Percentiles rank a stretch among this genome's conserved stretches.
These are phyloP conservation scores for Montipora cactus DNA, from an alignment of 64 coral and sea anemone species.

Conservation along the genomic window DNA sequence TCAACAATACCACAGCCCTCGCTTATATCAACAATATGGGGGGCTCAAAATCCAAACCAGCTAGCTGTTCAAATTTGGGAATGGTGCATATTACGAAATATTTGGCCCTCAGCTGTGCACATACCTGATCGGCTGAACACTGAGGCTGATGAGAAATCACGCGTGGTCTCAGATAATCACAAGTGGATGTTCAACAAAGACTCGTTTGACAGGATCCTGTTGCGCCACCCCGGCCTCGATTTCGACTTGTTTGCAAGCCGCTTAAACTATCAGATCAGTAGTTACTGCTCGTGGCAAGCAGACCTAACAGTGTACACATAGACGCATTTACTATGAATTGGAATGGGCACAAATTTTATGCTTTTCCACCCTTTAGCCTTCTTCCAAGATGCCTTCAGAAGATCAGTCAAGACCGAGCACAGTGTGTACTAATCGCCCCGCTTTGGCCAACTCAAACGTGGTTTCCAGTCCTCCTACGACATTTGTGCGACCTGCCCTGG, in stretches of 20 bases:
- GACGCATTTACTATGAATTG: slow-evolving; percentile 65
- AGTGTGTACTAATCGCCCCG: slow-evolving; percentile 55
- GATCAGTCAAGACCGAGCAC: slow-evolving; percentile 60
- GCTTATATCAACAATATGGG: slow-evolving; percentile 67
- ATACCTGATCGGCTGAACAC: slow-evolving; percentile 40
- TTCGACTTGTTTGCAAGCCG: slow-evolving; percentile 17
- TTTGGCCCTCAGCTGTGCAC: slow-evolving; percentile 58
- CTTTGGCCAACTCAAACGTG: slow-evolving; percentile 65
- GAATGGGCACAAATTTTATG: slow-evolving; percentile 33
- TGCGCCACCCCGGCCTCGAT: neutral
- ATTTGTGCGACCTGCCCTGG: slow-evolving; percentile 54
- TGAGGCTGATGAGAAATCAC: slow-evolving; percentile 47
- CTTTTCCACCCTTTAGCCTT: slow-evolving; percentile 66
- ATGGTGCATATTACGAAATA: slow-evolving; percentile 58
- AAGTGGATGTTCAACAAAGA: slow-evolving; percentile 37
- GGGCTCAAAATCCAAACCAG: slow-evolving; percentile 51
- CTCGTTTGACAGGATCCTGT: neutral
- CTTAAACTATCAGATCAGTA: slow-evolving; percentile 31
- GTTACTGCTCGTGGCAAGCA: slow-evolving; percentile 54
- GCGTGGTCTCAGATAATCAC: slow-evolving; percentile 18
- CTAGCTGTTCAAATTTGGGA: slow-evolving; percentile 58
- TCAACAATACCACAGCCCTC: slow-evolving; percentile 48
- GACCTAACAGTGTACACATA: slow-evolving; percentile 38
- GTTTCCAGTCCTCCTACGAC: slow-evolving; percentile 44
- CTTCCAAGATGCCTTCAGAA: slow-evolving; percentile 56